Evolutionary conservation across 2,113 vertebrate species (phyloP).

Genomic region (Panthera leo): DNA sequence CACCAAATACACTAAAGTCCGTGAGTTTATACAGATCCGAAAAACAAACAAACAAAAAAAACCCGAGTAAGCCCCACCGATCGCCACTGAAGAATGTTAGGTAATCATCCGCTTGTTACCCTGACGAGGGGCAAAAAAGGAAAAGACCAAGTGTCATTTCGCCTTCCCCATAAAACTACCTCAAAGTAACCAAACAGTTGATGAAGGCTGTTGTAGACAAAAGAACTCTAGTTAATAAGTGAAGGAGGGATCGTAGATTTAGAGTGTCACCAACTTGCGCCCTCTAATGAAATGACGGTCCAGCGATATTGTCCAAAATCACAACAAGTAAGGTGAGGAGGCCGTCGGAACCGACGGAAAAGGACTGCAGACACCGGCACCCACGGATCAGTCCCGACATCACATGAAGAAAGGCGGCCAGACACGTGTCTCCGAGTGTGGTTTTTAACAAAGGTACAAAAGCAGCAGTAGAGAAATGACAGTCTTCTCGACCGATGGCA

Average conservation of each 20-base stretch:
- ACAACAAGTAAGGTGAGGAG: accelerated
- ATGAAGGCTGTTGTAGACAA: not conserved
- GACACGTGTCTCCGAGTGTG: not conserved
- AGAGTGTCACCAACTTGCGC: not conserved
- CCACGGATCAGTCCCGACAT: not conserved
- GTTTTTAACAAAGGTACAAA: not conserved
- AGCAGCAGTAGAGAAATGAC: not conserved
- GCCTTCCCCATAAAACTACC: not conserved
- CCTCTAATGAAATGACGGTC: not conserved
- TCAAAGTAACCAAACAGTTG: not conserved
- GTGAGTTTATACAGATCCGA: not conserved
- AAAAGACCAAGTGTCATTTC: too few species aligned
- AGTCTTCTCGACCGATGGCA: not conserved
- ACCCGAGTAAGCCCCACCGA: not conserved
- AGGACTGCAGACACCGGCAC: not conserved
- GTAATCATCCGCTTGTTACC: too few species aligned
- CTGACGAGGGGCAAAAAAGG: not conserved
- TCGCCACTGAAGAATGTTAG: not conserved
- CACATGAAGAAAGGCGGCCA: accelerated
- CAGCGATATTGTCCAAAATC: not conserved
- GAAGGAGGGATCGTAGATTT: not conserved
- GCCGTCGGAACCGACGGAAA: accelerated
- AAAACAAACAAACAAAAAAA: not conserved
- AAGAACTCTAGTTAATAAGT: not conserved
- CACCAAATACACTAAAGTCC: not conserved